phyloP scores from a whole-genome alignment of 2,113 vertebrate species.

The Gila orcuttii region DNA sequence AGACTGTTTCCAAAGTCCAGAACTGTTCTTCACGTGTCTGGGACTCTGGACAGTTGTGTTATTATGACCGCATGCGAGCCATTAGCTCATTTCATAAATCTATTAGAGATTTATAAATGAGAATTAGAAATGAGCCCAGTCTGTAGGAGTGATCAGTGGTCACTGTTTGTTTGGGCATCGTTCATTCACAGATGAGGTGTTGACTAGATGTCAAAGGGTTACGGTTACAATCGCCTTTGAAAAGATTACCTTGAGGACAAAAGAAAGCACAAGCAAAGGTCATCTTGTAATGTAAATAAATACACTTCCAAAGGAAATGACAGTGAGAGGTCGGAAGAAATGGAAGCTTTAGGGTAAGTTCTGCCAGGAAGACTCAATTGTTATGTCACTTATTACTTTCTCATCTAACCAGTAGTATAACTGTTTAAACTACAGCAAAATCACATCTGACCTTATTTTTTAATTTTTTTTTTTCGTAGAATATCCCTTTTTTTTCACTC shows the following conservation, averaged over 20 bases:
- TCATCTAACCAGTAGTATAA: too few species aligned
- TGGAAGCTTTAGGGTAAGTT: too few species aligned
- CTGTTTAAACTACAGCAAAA: background rate
- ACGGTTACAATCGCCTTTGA: background rate
- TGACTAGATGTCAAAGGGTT: slow-evolving; percentile 5
- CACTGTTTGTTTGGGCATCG: background rate
- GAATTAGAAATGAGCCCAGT: background rate
- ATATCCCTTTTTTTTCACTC: background rate
- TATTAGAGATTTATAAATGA: background rate
- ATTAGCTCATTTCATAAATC: slow-evolving; percentile 6
- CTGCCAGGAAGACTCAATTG: too few species aligned
- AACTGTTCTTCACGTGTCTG: background rate
- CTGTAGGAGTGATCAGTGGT: background rate
- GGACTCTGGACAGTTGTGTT: background rate
- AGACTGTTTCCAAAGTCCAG: slow-evolving; percentile 22
- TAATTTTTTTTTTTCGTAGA: background rate
- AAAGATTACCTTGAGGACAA: background rate
- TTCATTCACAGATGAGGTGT: background rate
- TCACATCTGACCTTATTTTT: background rate
- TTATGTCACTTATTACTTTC: too few species aligned
- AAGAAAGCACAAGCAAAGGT: slow-evolving; percentile 2
- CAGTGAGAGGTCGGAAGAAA: background rate
- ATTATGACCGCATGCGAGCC: background rate
- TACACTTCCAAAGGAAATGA: background rate
- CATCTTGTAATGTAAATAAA: background rate